These are phyloP conservation scores for Neopelma chrysocephalum DNA, from an alignment of 2,797 vertebrate species.

Conservation along the genomic window DNA sequence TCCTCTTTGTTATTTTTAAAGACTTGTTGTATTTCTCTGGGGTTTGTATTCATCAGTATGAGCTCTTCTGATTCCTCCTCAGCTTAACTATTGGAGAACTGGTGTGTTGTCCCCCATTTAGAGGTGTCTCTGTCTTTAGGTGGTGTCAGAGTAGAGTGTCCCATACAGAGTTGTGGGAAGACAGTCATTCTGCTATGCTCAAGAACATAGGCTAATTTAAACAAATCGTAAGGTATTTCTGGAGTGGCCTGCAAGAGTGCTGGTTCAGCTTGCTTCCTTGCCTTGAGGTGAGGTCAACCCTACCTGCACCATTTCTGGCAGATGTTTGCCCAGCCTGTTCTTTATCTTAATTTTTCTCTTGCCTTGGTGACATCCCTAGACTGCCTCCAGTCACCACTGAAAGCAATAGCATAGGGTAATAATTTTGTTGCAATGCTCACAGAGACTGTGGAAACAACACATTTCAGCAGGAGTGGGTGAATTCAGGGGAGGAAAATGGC, in stretches of 20 bases:
- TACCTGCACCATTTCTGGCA: background rate
- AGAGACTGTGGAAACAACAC: background rate
- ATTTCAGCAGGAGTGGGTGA: background rate
- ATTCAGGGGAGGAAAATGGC: background rate
- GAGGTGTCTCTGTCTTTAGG: background rate
- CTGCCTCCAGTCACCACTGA: background rate
- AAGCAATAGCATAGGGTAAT: background rate
- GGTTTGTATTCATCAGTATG: background rate
- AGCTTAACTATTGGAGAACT: background rate
- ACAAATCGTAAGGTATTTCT: background rate
- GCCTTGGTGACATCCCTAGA: accelerated
- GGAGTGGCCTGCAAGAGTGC: background rate
- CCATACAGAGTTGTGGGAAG: background rate
- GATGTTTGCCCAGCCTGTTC: background rate
- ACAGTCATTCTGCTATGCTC: background rate
- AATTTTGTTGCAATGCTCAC: background rate
- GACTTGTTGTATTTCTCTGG: background rate
- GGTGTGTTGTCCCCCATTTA: background rate
- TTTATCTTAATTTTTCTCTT: background rate
- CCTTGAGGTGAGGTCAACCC: background rate
- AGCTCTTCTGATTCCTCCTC: background rate
- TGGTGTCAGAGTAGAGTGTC: background rate
- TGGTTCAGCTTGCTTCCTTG: background rate
- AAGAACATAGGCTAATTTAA: background rate
- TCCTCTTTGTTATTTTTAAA: background rate